Conservation (phyloP, 2,797 vertebrate genomes). For the Eulemur rubriventer region DNA sequence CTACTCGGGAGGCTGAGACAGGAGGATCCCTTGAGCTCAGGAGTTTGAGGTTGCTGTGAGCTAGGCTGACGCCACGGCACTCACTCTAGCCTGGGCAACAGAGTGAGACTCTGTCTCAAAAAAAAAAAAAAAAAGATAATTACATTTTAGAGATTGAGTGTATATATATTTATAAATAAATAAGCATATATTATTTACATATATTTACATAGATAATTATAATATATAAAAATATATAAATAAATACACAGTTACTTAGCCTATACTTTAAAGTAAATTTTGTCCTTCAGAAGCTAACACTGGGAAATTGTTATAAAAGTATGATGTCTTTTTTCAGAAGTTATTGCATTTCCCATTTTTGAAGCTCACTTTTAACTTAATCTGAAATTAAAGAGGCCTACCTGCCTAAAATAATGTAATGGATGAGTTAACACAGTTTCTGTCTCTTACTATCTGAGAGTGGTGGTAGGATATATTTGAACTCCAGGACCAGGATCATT, state of each 20-base stretch:
- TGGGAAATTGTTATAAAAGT: background rate
- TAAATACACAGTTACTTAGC: background rate
- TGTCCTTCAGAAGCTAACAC: background rate
- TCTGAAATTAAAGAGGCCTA: conserved; percentile 23
- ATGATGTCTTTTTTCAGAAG: background rate
- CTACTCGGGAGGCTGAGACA: no score
- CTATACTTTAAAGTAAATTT: background rate
- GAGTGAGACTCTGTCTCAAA: no score
- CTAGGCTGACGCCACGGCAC: no score
- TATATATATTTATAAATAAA: background rate
- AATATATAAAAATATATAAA: no score
- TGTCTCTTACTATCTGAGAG: background rate
- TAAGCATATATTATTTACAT: background rate
- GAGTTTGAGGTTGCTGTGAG: no score
- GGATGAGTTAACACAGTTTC: background rate
- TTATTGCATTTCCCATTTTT: background rate
- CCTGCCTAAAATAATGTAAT: background rate
- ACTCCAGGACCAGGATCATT: background rate
- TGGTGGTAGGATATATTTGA: background rate
- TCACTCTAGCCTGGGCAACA: no score
- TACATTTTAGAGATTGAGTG: background rate
- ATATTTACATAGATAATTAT: background rate
- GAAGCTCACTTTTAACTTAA: background rate
- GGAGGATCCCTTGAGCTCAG: no score
- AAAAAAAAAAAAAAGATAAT: no score